phyloP scores from a whole-genome alignment of 2,888 invertebrate genomes.

The Epistrophe grossulariae region DNA sequence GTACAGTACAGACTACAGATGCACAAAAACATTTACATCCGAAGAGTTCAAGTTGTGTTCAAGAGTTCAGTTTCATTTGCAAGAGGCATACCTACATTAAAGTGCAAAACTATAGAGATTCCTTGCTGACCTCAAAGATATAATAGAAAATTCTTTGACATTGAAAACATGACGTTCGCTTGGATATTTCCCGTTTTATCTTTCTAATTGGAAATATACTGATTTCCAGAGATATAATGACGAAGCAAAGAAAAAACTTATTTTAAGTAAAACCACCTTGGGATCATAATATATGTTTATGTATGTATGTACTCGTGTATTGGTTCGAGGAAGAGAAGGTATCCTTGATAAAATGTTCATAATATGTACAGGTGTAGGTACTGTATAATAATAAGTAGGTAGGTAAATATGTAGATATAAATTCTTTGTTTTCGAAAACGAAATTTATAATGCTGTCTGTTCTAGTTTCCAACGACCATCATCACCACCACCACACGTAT shows the following conservation, averaged over 20 bases:
- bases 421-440: constrained; percentile 38
- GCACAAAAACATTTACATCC: constrained; percentile 21
- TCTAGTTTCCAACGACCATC: constrained; percentile 53
- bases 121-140: constrained; percentile 51
- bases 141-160: constrained; percentile 61
- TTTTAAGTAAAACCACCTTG: constrained; percentile 24
- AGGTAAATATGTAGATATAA: background rate
- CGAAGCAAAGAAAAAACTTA: constrained; percentile 13
- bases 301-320: background rate
- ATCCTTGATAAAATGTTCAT: constrained; percentile 27
- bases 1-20: too few species aligned
- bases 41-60: constrained; percentile 43
- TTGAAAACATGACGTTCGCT: constrained; percentile 31
- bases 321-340: background rate
- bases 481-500: background rate
- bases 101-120: constrained; percentile 20
- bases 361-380: background rate
- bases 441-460: constrained; percentile 53
- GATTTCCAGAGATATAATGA: constrained; percentile 49
- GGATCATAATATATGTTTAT: background rate
- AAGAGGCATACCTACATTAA: background rate
- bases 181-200: constrained; percentile 19
- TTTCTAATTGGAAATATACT: constrained; percentile 59
- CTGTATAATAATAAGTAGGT: background rate
- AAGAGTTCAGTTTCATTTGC: constrained; percentile 13